Evolutionary conservation across 2,113 vertebrate species (phyloP), one percentile per base, ranked within the genome.

Genomic region (Rhinogobius similis): DNA sequence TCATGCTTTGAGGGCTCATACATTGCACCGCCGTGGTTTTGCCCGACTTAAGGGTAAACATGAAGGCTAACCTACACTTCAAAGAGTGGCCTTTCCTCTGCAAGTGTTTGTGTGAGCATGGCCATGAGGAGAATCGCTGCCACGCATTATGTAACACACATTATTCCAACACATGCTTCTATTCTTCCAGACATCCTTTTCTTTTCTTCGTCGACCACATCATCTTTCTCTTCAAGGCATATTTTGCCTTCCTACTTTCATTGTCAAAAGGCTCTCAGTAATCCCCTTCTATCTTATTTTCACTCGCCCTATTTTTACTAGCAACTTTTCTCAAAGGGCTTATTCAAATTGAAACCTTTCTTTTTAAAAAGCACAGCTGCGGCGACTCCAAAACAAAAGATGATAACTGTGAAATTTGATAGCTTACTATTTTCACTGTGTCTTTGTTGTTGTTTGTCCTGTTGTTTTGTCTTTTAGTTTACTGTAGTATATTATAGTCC

Each of bases 331-430:
- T 78, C 73, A 65, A 75, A 79, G 71, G 81, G 74, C 79, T 87
- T 87, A 88, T 89, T 86, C 79, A 89, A 87, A 86, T 85, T 81
- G 83, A 87, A 88, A 71, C 69, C 73, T 64, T 82, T 67, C 63
- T 67, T 78, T 84, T 85, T 76, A 65, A 86, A 36, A 84, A 86
- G 86, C 70, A 70, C 66, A 75, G 73, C 82, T 73, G 71, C 59
- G 55, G 68, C 62, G 68, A 74, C 67, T 78, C 79, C 70, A 77
- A 77, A 80, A 81, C 68, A 4, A 74, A 43, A 3, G 68, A 69
- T 73, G 72, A 67, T 74, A 70, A 79, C 77, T 65, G 62, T 62
- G 66, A 87, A 82, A 77, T 81, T 71, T 81, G 78, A 83, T 75
- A 75, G 76, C 50, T 69, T 46, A 46, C 76, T 71, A 65, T 4